Base-by-base conservation (phyloP, 2,888 invertebrate species). In the Drosophila paramelanica region DNA sequence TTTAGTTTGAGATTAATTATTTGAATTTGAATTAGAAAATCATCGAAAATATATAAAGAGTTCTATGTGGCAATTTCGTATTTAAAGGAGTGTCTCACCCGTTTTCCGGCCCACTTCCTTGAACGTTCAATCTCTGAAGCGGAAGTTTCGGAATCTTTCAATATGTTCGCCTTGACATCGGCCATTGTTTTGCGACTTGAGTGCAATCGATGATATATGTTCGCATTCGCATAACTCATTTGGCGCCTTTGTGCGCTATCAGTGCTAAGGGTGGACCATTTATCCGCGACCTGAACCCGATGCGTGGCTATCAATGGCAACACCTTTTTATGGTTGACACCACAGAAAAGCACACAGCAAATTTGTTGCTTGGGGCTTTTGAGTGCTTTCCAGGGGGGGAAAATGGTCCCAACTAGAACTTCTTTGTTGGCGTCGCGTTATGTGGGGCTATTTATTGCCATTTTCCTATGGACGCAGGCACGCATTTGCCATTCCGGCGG, bases 371-470 rank as follows among this genome's bases (percentile, higher is more conserved):
- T 45, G 25, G 58, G 58, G 59, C 56, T 53, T 88, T 67, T 84
- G 79, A 88, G 88, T 89, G 88, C 82, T 85, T 89, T 88, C 81
- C 60, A 61, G 76, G 62, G 83, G 89, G 80, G 42, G 58, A 59
- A 31, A 31, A 31, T 2, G 31, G 8, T 31, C 49, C 53, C 57
- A 53, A 56, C 77, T 67, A 68, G 69, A 77, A 81, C 60, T 62
- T 70, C 81, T 69, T 82, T 89, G 85, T 82, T 56, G 78, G 51
- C 45, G 57, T 79, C 64, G 55, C 53, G 60, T 64, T 33, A 58
- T 61, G 23, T 36, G 20, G 46, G 13, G 69, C 79, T 79, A 88
- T 83, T 83, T 89, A 83, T 81, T 51, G 83, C 88, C 83, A 56
- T 87, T 83, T 89, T 87, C 61, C 81, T 66, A 70, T 68, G 57